Base-by-base conservation (phyloP, 1,140 invertebrate genomes). In the Lordiphosa collinella region DNA sequence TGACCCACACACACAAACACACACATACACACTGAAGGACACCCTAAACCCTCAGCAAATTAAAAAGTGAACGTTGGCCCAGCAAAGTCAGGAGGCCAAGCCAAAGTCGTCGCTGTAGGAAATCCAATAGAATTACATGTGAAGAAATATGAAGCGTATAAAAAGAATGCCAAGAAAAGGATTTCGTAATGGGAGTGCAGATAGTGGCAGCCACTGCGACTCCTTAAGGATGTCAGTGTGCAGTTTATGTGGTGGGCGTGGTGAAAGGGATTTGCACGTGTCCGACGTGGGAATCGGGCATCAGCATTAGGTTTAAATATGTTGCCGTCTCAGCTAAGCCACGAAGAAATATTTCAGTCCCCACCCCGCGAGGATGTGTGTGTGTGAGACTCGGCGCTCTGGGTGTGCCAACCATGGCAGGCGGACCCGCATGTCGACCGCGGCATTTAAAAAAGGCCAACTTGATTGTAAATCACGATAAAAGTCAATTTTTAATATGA, bases 401-500 rank as follows among this genome's bases (percentile, higher is more conserved):
- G 40, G 14, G 36, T 40, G 47, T 53, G 44, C 37, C 37, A 67
- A 49, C 46, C 18, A 22, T 6, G 63, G 57, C 32, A 18, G 29
- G 16, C 4, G 22, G 11, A 41, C 76, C 76, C 76, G 76, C 78
- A 80, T 82, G 71, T 76, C 61, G 76, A 75, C 76, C 76, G 74
- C 76, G 75, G 76, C 76, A 80, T 80, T 80, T 80, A 75, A 80
- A 84, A 80, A 73, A 73, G 79, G 78, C 72, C 78, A 84, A 78
- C 72, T 72, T 78, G 78, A 82, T 82, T 82, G 78, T 82, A 82
- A 82, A 82, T 82, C 78, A 82, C 78, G 78, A 82, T 82, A 82
- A 82, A 82, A 82, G 78, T 82, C 78, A 82, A 82, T 82, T 82
- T 82, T 82, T 82, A 82, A 82, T 82, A 82, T 73, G 78, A 82